Evolutionary conservation across 2,797 vertebrate species (phyloP).

Genomic region (Brachymystax lenok): DNA sequence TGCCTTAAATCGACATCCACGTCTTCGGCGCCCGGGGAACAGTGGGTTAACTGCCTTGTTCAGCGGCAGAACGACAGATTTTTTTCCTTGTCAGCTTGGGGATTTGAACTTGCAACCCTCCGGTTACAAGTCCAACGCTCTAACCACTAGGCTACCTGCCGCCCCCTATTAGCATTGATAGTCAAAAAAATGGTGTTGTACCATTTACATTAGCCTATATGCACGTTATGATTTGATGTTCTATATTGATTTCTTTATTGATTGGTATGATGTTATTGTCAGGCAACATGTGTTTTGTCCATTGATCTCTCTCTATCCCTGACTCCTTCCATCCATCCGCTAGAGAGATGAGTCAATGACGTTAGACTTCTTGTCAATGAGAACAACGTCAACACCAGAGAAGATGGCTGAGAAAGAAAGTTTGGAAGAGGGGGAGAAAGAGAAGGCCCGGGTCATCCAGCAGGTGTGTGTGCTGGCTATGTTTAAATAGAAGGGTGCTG

Average conservation of each 20-base stretch:
- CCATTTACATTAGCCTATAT: no score
- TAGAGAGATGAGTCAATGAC: constrained; percentile 99
- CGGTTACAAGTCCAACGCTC: no score
- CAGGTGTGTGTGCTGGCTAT: constrained; percentile 73
- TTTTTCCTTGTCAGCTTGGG: no score
- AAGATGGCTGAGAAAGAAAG: constrained; percentile 84
- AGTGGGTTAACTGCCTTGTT: no score
- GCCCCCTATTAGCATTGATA: no score
- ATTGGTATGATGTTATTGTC: neutral
- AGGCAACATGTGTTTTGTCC: neutral
- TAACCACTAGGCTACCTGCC: no score
- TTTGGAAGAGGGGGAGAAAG: constrained; percentile 80
- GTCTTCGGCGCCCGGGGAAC: no score
- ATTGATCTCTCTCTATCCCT: neutral
- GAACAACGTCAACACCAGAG: constrained; percentile 82
- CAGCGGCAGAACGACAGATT: no score
- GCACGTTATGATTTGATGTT: no score
- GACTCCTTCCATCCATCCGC: constrained; percentile 10
- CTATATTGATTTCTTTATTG: neutral
- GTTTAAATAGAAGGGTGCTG: constrained; percentile 15
- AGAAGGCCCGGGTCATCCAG: constrained; percentile 81
- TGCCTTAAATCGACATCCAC: no score
- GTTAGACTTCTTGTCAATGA: constrained; percentile 93
- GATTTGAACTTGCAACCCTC: no score
- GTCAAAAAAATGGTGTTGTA: no score